Evolutionary conservation across 2,113 vertebrate species (phyloP).

Genomic region (Fulmarus glacialis): DNA sequence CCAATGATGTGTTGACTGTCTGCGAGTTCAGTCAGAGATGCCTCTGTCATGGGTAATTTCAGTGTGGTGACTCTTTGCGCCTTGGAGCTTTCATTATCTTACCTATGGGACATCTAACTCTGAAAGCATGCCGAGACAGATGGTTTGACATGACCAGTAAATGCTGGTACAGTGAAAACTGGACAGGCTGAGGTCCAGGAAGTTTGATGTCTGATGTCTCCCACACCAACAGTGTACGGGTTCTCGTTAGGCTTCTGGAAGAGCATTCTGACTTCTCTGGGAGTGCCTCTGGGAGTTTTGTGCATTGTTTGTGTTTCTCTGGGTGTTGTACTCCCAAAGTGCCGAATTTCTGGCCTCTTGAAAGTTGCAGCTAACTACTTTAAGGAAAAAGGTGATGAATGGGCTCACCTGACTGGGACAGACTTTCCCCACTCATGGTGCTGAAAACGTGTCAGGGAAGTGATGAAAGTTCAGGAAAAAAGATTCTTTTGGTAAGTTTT

Average conservation of each 20-base stretch:
- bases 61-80: not conserved
- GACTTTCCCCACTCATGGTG: not conserved
- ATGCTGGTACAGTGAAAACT: not conserved
- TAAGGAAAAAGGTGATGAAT: not conserved
- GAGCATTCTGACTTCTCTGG: fast-evolving
- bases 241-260: not conserved
- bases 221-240: not conserved
- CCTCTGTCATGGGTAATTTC: not conserved
- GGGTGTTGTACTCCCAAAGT: not conserved
- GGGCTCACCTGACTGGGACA: not conserved
- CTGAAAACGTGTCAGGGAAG: not conserved
- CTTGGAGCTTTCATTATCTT: not conserved
- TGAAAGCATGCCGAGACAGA: not conserved
- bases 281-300: not conserved
- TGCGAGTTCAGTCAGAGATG: not conserved
- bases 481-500: not conserved
- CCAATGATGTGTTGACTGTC: not conserved
- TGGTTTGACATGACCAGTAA: not conserved
- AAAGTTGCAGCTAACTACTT: not conserved
- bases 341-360: not conserved
- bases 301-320: not conserved
- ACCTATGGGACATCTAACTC: not conserved
- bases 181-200: not conserved
- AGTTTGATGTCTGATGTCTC: not conserved
- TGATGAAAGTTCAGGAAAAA: not conserved